Conservation (phyloP, 2,888 invertebrate species). For the Geophilus truncorum region DNA sequence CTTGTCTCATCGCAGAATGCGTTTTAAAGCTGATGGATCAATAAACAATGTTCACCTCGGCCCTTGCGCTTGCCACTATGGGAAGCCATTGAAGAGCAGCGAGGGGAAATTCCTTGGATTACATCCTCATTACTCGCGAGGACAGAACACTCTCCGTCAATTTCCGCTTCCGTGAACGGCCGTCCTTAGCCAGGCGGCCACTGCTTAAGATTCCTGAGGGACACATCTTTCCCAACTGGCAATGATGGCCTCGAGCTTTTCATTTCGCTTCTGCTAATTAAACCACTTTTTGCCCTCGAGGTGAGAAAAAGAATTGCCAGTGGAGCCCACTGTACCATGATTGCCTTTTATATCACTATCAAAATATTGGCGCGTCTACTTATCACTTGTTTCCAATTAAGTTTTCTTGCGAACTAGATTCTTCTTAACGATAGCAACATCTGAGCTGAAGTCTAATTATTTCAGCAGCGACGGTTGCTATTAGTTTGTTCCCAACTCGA, state of each 20-base stretch:
- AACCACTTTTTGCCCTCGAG: conserved; percentile 21
- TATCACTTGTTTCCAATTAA: conserved; percentile 27
- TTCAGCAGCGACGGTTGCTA: background rate
- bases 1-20: conserved; percentile 9
- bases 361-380: conserved; percentile 18
- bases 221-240: conserved; percentile 27
- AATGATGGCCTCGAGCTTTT: conserved; percentile 25
- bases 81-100: conserved; percentile 18
- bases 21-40: conserved; percentile 27
- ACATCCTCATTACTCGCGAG: conserved; percentile 24
- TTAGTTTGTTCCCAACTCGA: background rate
- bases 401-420: conserved; percentile 14
- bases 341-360: conserved; percentile 27
- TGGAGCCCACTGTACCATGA: background rate
- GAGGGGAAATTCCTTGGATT: conserved; percentile 22
- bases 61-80: conserved; percentile 4
- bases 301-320: conserved; percentile 22
- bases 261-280: conserved; percentile 27
- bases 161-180: conserved; percentile 24
- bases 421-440: conserved; percentile 27
- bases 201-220: conserved; percentile 23
- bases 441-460: conserved; percentile 21
- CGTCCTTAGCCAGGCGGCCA: conserved; percentile 21
- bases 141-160: conserved; percentile 21
- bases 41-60: conserved; percentile 25